phyloP scores from a whole-genome alignment of 2,888 invertebrate species.

The Drosophila quinaria region DNA sequence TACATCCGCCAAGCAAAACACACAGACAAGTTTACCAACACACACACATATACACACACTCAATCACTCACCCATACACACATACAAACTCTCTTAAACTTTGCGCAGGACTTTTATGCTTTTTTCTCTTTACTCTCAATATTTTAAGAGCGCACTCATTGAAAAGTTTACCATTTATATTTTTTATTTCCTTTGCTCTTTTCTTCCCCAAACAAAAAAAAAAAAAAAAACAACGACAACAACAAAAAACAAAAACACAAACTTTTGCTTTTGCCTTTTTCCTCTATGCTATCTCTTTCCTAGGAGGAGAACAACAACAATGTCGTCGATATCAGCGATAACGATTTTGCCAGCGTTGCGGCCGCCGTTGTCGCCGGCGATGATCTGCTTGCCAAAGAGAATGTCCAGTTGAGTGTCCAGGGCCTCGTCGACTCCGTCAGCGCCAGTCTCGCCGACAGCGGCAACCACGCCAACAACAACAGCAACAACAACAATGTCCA shows the following conservation, averaged over 20 bases:
- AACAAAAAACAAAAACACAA: slow-evolving; percentile 51
- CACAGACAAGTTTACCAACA: slow-evolving; percentile 32
- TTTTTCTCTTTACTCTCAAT: neutral
- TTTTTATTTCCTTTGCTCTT: slow-evolving; percentile 55
- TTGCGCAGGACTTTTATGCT: slow-evolving; percentile 43
- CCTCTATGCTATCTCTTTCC: slow-evolving; percentile 66
- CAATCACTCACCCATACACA: neutral
- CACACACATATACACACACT: neutral
- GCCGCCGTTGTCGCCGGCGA: slow-evolving; percentile 72
- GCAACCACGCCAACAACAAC: slow-evolving; percentile 30
- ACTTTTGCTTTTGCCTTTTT: slow-evolving; percentile 43
- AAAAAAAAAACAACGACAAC: slow-evolving; percentile 53
- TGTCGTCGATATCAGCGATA: slow-evolving; percentile 59
- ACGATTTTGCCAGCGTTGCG: slow-evolving; percentile 71
- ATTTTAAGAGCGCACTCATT: slow-evolving; percentile 5
- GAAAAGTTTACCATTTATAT: slow-evolving; percentile 65
- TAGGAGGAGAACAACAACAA: slow-evolving; percentile 86
- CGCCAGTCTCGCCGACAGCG: slow-evolving; percentile 65
- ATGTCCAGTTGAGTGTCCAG: slow-evolving; percentile 69
- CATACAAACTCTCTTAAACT: slow-evolving; percentile 1
- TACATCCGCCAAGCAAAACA: slow-evolving; percentile 60
- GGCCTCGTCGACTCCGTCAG: slow-evolving; percentile 67
- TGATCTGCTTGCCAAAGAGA: slow-evolving; percentile 78
- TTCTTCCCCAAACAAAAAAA: slow-evolving; percentile 83
- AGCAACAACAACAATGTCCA: slow-evolving; percentile 31